Conservation (phyloP, 2,888 invertebrate genomes). For the Scotopteryx bipunctaria region DNA sequence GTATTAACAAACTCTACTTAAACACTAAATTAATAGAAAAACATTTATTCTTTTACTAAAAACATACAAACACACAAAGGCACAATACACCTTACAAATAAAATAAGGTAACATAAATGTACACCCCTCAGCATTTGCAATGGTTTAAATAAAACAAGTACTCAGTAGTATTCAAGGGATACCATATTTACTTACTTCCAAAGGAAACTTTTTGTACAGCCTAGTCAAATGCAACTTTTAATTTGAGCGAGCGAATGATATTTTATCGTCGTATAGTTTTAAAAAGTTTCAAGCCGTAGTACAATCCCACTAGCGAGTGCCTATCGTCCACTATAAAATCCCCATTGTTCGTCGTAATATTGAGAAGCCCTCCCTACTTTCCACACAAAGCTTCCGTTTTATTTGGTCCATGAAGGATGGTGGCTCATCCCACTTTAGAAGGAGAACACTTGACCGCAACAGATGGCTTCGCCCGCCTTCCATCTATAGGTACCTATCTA, state of each 20-base stretch:
- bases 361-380: conserved; percentile 19
- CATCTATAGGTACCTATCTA: conserved; percentile 38
- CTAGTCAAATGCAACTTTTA: background rate
- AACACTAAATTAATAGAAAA: too few relatives aligned
- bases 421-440: conserved; percentile 58
- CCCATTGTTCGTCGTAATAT: conserved; percentile 24
- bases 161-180: background rate
- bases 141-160: too few relatives aligned
- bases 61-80: too few relatives aligned
- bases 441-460: conserved; percentile 72
- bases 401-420: conserved; percentile 65
- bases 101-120: too few relatives aligned
- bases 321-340: conserved; percentile 19
- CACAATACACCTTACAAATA: too few relatives aligned
- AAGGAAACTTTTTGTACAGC: background rate
- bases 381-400: conserved; percentile 45
- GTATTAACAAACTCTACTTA: too few relatives aligned
- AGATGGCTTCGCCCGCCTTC: conserved; percentile 62
- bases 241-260: background rate
- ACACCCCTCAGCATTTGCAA: too few relatives aligned
- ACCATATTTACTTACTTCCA: background rate
- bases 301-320: conserved; percentile 6
- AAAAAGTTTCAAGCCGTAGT: conserved; percentile 4
- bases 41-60: too few relatives aligned
- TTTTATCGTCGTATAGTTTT: background rate